Base-by-base conservation (phyloP, 1,140 invertebrate species). In the Drosophila miranda region DNA sequence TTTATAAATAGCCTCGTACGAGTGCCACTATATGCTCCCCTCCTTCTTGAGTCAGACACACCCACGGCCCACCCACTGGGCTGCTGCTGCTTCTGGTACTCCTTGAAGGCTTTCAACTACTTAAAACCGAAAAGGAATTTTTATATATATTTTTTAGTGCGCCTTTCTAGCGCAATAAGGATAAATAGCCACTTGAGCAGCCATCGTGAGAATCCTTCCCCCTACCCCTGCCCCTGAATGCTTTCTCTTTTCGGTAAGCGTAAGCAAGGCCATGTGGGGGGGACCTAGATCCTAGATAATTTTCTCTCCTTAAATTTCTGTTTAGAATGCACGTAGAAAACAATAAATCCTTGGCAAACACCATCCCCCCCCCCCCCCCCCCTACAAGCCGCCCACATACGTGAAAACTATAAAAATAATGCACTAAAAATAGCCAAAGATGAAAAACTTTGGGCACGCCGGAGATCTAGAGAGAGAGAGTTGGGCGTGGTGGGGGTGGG, bases 271-370 rank as follows among this genome's bases (percentile, higher is more conserved):
- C 21, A 34, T 6, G 57, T 45, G 58, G 28, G 41, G 23, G 41
- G 38, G 46, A 11, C 21, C 42, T 49, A 46, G 38, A 26, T 50
- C 21, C 59, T 43, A 72, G 79, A 76, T 66, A 61, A 67, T 83
- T 78, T 70, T 51, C 58, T 54, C 8, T 46, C 43, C 55, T 71
- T 56, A 58, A 71, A 80, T 66, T 72, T 71, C 57, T 63, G 62
- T 68, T 66, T 69, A 61, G 75, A 76, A 71, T 82, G 79, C 71
- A 83, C 58, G 63, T 60, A 50, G 45, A 74, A 59, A 75, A 66
- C 58, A 67, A 83, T 83, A 83, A 75, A 78, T 83, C 51, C 52
- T 63, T 2, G 1, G 6, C 2, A 43, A 21, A 50, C 26, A 56
- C 63, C n/a, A n/a, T n/a, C n/a, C n/a, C n/a, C n/a, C n/a, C n/a